phyloP scores from a whole-genome alignment of 2,888 invertebrate genomes.

The Eristalis pertinax region DNA sequence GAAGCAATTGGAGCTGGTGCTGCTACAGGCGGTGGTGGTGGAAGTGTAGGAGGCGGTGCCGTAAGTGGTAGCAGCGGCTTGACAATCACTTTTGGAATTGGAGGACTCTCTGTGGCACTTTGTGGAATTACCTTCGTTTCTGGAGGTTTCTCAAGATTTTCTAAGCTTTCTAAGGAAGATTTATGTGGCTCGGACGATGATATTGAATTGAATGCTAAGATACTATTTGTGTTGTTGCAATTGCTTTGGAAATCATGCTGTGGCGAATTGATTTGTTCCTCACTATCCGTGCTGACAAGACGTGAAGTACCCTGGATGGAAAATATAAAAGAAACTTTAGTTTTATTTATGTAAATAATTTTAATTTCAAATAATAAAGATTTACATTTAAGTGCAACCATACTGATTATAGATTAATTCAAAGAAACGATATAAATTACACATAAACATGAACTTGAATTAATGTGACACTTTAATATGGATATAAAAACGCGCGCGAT shows the following conservation, averaged over 20 bases:
- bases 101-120: constrained; percentile 65
- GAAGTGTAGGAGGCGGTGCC: constrained; percentile 7
- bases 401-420: not conserved
- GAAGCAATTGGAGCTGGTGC: constrained; percentile 74
- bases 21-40: constrained; percentile 33
- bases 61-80: constrained; percentile 32
- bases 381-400: not conserved
- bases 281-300: constrained; percentile 86
- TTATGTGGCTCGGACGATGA: constrained; percentile 74
- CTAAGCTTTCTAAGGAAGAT: constrained; percentile 60
- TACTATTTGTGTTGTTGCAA: constrained; percentile 76
- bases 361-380: not conserved
- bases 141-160: constrained; percentile 74
- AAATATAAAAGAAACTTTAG: not conserved
- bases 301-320: constrained; percentile 83
- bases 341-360: not conserved
- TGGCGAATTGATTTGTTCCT: constrained; percentile 84
- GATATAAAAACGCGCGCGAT: constrained; percentile 58
- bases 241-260: constrained; percentile 74
- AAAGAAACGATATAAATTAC: constrained; percentile 9
- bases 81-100: constrained; percentile 62
- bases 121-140: constrained; percentile 74
- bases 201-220: constrained; percentile 48
- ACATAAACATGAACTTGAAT: constrained; percentile 55
- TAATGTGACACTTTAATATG: constrained; percentile 37